Base-by-base conservation (phyloP, 2,797 vertebrate species). In the Oreochromis mossambicus region DNA sequence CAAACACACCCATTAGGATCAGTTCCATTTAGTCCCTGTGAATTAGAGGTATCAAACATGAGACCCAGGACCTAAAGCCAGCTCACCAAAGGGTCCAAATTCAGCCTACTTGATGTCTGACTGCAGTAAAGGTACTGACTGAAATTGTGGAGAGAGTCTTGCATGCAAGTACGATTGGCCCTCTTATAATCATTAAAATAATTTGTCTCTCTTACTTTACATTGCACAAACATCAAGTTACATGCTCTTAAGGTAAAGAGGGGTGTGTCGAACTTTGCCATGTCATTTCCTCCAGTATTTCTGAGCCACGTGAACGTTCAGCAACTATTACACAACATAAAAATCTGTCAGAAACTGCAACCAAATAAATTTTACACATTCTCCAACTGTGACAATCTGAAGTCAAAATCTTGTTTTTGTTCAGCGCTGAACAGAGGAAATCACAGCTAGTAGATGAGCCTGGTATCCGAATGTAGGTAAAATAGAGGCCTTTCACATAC, bases 1-100 rank as follows among this genome's bases (percentile, higher is more conserved):
- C 19, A 76, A 81, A 82, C 86, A 88, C 87, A 15, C 83, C 83
- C 82, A 87, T 51, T 73, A 75, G 84, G 84, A 92, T 92, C 92
- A 89, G 77, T 34, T 85, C 56, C 21, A 91, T 92, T 87, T 2
- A 15, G 80, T 85, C 56, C 43, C 83, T 1, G 41, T 36, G 63
- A 85, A 91, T 17, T 7, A 48, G 6, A 19, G 17, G 24, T 1
- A 46, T 48, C 68, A 48, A 73, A 48, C 15, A 48, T 48, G 41
- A 48, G 1, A 0, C 43, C 24, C 24, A 11, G 43, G 43, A 19
- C 24, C 1, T 17, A 0, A 29, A 46, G 6, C 24, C 43, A 12
- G 41, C 24, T 48, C 68, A 29, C 68, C 9, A 73, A 19, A 29
- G 41, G 14, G 14, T 48, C 24, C 43, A 29, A 29, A 73, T 73